Percentiles rank a stretch among this genome's conserved stretches.
These are phyloP conservation scores for Hesperophylax magnus DNA, from an alignment of 1,140 invertebrate species.

Conservation along the genomic window DNA sequence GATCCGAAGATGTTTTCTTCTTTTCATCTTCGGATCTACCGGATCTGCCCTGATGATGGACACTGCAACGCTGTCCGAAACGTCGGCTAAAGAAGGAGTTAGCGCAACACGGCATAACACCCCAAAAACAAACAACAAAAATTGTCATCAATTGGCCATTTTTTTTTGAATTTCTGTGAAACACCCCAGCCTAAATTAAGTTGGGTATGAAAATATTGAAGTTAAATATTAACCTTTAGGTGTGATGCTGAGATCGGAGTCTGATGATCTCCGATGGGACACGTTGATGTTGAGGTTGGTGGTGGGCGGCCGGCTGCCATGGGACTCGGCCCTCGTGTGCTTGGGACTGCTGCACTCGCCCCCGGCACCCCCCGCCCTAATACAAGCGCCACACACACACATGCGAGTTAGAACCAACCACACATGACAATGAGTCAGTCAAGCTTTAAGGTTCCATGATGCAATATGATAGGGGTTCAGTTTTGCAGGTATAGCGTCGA, in stretches of 20 bases:
- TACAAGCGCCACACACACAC: conserved; percentile 52
- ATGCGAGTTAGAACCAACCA: conserved; percentile 54
- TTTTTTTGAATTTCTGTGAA: too few species aligned
- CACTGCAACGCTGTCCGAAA: too few species aligned
- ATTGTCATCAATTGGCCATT: too few species aligned
- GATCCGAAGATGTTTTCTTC: too few species aligned
- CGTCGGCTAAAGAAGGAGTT: too few species aligned
- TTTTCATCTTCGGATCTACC: too few species aligned
- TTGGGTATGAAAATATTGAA: too few species aligned
- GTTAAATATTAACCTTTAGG: conserved; percentile 82
- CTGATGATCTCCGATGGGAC: conserved; percentile 87
- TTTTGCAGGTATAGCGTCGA: background rate
- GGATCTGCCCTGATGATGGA: too few species aligned
- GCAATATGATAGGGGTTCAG: background rate
- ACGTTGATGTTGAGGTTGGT: conserved; percentile 70
- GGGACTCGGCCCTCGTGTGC: conserved; percentile 65
- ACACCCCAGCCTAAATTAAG: too few species aligned
- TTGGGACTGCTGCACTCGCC: conserved; percentile 59
- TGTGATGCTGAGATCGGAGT: conserved; percentile 93
- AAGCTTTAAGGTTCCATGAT: conserved; percentile 24
- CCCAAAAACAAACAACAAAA: too few species aligned
- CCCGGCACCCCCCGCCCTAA: conserved; percentile 38
- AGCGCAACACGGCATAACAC: too few species aligned
- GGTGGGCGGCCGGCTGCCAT: conserved; percentile 65
- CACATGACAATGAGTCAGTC: conserved; percentile 8